Base-by-base conservation (phyloP, 1,140 invertebrate genomes). In the Tetramorium parvispinum region DNA sequence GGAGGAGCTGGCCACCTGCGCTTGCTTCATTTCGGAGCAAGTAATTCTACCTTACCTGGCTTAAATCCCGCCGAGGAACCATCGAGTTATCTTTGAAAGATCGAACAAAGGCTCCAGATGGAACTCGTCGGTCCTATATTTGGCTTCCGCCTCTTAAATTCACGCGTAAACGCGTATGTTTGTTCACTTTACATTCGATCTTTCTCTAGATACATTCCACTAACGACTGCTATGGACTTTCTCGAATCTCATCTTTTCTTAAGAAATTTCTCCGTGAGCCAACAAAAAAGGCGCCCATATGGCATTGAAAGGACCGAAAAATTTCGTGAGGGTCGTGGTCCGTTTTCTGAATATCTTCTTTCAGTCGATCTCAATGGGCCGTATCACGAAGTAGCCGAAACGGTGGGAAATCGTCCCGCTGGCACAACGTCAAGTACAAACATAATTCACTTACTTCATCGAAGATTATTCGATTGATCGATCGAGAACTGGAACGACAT, bases 31-130 rank as follows among this genome's bases (percentile, higher is more conserved):
- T 49, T 27, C 77, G n/a, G 46, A 68, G 78, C 83, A 82, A 77
- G 89, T 88, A 91, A 90, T 85, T 88, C 71, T 90, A 91, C 83
- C 89, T 88, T 90, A 90, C 83, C 89, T 88, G 89, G 55, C 21
- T 57, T 43, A 2, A 86, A 66, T n/a, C 43, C 6, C 40, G 18
- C 18, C 4, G 32, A 77, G 40, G 37, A 87, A 63, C 70, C 77
- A 59, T 13, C 59, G 46, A 88, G 89, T 73, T 82, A 90, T 91
- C 88, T 87, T 85, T 70, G 59, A 49, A 59, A 79, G 32, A 55
- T 51, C 89, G 89, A 83, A 91, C 89, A 90, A 91, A 91, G 87
- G 46, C 75, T 57, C 83, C 89, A 91, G 83, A 87, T 91, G 89
- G 63, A 66, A 83, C 53, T 82, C 89, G 81, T 57, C 57, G 43